These are phyloP conservation scores for Nephrotoma guestfalica DNA, from an alignment of 2,888 invertebrate species.

Conservation along the genomic window DNA sequence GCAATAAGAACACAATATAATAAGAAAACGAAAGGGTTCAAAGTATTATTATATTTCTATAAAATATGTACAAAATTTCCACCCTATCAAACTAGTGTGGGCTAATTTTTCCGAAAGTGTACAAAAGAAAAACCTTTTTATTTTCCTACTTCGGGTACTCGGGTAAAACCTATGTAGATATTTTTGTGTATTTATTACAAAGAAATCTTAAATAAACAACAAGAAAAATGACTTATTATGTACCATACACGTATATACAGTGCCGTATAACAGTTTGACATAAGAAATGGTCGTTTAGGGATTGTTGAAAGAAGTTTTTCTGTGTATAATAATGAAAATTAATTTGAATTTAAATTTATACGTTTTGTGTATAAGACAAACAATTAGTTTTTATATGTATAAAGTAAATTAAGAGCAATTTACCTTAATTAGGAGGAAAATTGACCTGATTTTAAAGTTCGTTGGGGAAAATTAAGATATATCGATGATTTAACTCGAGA, in stretches of 20 bases:
- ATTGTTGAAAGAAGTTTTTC: not conserved
- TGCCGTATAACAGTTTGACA: not conserved
- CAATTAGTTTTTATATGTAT: not conserved
- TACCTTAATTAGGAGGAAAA: not conserved
- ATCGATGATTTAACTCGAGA: not conserved
- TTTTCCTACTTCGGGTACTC: not conserved
- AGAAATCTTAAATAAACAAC: not conserved
- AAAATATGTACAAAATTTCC: not conserved
- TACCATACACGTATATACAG: not conserved
- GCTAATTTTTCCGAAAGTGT: not conserved
- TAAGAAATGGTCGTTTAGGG: not conserved
- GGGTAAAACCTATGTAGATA: not conserved
- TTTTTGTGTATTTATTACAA: not conserved
- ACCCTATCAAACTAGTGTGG: not conserved
- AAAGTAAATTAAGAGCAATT: not conserved
- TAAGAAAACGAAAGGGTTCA: not conserved
- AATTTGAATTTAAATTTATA: not conserved
- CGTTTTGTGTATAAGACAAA: not conserved
- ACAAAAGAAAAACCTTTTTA: not conserved
- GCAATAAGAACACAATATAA: not conserved
- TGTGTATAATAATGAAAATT: not conserved
- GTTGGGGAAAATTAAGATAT: not conserved
- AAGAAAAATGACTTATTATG: not conserved
- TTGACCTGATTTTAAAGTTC: not conserved
- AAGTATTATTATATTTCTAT: not conserved